These are phyloP conservation scores for Opisthocomus hoazin DNA, from an alignment of 2,113 vertebrate genomes.

Conservation along the genomic window DNA sequence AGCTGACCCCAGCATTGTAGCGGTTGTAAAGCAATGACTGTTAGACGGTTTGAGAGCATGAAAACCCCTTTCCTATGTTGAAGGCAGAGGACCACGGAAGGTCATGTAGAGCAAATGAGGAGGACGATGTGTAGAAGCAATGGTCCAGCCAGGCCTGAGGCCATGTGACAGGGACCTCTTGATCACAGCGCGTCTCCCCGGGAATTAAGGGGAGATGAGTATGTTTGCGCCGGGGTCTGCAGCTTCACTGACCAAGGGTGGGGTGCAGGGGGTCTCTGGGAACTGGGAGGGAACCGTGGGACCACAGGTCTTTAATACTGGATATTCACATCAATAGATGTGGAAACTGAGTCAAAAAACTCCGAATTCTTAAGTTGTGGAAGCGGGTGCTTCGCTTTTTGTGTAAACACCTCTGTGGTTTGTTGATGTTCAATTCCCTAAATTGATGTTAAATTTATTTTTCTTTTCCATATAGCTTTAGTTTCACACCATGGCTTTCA, in stretches of 20 bases:
- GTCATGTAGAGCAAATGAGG: too few species aligned
- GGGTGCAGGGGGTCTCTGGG: not conserved
- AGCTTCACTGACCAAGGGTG: rapidly evolving
- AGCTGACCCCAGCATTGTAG: not conserved
- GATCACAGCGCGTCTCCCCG: rapidly evolving
- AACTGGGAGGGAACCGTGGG: rapidly evolving
- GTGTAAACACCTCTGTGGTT: not conserved
- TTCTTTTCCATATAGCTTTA: not conserved
- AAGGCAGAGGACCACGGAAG: not conserved
- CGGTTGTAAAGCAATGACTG: not conserved
- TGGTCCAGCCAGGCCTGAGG: rapidly evolving
- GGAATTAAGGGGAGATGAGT: rapidly evolving
- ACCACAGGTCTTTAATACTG: too few species aligned
- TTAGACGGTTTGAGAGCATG: not conserved
- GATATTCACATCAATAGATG: not conserved
- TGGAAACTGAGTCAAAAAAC: not conserved
- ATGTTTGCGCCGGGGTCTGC: rapidly evolving
- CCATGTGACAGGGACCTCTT: too few species aligned
- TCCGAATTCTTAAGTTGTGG: not conserved
- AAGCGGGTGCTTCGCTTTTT: rapidly evolving
- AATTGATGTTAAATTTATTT: not conserved
- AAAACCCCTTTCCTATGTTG: not conserved
- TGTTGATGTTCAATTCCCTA: not conserved
- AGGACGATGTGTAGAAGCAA: rapidly evolving
- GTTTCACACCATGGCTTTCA: not conserved